A percentile compares a stretch with the other conserved stretches of the same genome.
phyloP scores from a whole-genome alignment of 2,797 vertebrate species.

The Caiman crocodilus region DNA sequence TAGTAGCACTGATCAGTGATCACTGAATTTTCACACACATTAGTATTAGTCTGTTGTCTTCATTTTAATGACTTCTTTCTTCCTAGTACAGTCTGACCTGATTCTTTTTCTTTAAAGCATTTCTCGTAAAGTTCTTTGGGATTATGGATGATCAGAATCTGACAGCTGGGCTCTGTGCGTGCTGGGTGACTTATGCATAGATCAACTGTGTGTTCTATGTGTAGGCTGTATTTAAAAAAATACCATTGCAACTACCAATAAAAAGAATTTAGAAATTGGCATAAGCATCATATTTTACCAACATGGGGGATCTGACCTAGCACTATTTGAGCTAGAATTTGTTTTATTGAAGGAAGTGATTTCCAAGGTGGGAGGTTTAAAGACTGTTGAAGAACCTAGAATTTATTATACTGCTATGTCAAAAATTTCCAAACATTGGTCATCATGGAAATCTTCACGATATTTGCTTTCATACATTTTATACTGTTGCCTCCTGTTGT shows the following conservation, averaged over 20 bases:
- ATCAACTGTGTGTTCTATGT: background rate
- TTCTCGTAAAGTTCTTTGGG: background rate
- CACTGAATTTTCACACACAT: background rate
- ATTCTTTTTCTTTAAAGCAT: background rate
- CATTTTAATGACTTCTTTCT: background rate
- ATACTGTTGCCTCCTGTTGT: background rate
- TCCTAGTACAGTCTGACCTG: background rate
- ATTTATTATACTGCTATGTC: accelerated
- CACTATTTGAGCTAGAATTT: accelerated
- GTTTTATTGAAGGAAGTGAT: background rate
- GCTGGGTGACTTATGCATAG: background rate
- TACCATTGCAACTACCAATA: background rate
- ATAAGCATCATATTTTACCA: background rate
- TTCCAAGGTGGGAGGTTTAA: background rate
- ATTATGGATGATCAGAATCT: background rate
- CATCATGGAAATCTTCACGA: background rate
- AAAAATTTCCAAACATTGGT: background rate
- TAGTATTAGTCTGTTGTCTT: background rate
- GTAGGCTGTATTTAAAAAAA: background rate
- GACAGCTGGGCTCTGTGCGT: background rate
- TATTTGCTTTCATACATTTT: background rate
- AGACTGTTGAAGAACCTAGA: background rate
- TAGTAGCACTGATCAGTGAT: background rate
- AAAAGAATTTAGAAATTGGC: background rate
- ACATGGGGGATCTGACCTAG: background rate